phyloP scores from a whole-genome alignment of 2,888 invertebrate genomes.

The Hipparchia sbordonii region DNA sequence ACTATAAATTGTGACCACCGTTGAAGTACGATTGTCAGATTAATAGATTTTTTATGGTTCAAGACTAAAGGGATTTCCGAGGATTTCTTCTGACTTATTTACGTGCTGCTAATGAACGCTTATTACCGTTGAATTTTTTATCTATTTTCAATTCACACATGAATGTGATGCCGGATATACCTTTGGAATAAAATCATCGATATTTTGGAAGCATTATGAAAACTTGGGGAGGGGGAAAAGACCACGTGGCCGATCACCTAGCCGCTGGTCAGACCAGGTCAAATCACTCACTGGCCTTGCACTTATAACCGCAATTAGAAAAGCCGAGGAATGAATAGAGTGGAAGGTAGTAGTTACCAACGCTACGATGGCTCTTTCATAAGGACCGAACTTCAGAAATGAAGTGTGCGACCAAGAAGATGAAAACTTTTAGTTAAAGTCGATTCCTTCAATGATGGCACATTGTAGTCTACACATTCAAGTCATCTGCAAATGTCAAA shows the following conservation, averaged over 20 bases:
- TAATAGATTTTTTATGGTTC: constrained; percentile 51
- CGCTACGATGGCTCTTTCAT: no score
- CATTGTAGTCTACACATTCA: constrained; percentile 40
- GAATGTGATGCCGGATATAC: constrained; percentile 40
- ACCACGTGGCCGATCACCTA: no score
- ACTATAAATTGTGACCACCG: constrained; percentile 79
- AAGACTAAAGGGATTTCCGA: constrained; percentile 52
- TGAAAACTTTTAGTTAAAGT: constrained; percentile 46
- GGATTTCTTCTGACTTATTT: constrained; percentile 44
- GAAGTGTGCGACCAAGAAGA: neutral
- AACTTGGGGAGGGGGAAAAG: neutral
- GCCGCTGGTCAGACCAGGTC: no score
- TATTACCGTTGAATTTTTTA: constrained; percentile 46
- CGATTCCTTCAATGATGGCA: constrained; percentile 69
- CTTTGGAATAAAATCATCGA: constrained; percentile 41
- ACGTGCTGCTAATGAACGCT: constrained; percentile 44
- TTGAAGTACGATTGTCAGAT: constrained; percentile 68
- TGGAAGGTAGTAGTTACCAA: no score
- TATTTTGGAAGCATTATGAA: constrained; percentile 46
- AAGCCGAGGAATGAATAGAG: no score
- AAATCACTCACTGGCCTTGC: no score
- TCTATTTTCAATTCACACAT: constrained; percentile 38
- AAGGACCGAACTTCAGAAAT: no score
- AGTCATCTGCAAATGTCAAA: constrained; percentile 71
- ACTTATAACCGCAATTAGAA: no score